Conservation (phyloP, 2,797 vertebrate species). For the Artibeus jamaicensis region DNA sequence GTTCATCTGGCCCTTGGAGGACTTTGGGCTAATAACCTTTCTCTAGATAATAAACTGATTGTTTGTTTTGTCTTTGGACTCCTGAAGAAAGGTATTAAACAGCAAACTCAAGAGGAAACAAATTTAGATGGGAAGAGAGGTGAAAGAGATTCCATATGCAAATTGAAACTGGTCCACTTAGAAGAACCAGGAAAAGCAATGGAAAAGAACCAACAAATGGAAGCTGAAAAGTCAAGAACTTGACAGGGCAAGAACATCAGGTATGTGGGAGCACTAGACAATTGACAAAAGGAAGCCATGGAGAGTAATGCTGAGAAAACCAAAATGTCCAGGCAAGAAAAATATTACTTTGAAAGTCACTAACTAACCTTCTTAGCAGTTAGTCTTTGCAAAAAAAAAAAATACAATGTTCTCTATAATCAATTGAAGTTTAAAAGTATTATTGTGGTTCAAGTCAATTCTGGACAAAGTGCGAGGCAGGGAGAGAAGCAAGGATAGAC, state of each 20-base stretch:
- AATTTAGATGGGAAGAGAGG: background rate
- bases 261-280: background rate
- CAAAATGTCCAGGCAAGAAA: conserved; percentile 25
- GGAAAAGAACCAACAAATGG: background rate
- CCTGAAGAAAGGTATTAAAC: conserved; percentile 8
- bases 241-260: conserved; percentile 19
- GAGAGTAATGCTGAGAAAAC: background rate
- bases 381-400: conserved; percentile 21
- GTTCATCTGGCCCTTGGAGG: background rate
- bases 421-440: background rate
- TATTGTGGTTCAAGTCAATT: background rate
- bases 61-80: conserved; percentile 8
- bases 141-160: background rate
- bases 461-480: background rate
- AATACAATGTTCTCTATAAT: background rate
- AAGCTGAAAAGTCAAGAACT: background rate
- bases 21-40: background rate
- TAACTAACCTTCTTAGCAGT: conserved; percentile 7
- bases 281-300: background rate
- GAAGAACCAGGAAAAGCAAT: background rate
- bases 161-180: background rate
- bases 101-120: background rate
- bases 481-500: background rate
- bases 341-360: conserved; percentile 26
- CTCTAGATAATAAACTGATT: background rate